phyloP scores from a whole-genome alignment of 2,113 vertebrate species.

The Typhlomys cinereus region DNA sequence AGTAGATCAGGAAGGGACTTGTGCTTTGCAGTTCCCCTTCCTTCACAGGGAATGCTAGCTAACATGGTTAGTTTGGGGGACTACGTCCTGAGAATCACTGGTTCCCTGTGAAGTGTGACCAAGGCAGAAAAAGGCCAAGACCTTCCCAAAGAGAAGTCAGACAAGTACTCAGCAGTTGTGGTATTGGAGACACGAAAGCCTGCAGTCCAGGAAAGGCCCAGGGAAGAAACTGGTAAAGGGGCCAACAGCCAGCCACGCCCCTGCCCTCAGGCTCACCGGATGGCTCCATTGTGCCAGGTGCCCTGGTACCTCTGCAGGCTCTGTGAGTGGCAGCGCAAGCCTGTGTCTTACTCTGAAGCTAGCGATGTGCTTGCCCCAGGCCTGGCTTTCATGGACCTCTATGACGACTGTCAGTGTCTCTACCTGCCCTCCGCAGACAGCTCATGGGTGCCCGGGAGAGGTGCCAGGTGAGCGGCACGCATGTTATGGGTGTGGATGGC shows the following conservation, averaged over 20 bases:
- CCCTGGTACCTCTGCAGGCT: slow-evolving; percentile 3
- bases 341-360: background rate
- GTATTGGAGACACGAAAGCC: background rate
- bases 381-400: background rate
- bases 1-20: background rate
- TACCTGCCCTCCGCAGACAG: background rate
- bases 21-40: background rate
- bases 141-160: background rate
- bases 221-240: slow-evolving; percentile 8
- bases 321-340: background rate
- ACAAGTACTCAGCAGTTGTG: background rate
- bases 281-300: slow-evolving; percentile 35
- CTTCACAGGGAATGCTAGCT: background rate
- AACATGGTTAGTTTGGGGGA: background rate
- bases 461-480: slow-evolving; percentile 49
- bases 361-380: slow-evolving; percentile 28
- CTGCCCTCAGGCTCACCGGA: slow-evolving; percentile 42
- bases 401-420: background rate
- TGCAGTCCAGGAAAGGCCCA: slow-evolving; percentile 13
- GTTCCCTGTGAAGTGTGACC: background rate
- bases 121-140: background rate
- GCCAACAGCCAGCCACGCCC: slow-evolving; percentile 27
- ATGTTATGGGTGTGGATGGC: background rate
- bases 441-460: slow-evolving; percentile 19
- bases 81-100: background rate